Evolutionary conservation across 1,140 invertebrate genomes (phyloP).

Genomic region (Argopecten irradians): DNA sequence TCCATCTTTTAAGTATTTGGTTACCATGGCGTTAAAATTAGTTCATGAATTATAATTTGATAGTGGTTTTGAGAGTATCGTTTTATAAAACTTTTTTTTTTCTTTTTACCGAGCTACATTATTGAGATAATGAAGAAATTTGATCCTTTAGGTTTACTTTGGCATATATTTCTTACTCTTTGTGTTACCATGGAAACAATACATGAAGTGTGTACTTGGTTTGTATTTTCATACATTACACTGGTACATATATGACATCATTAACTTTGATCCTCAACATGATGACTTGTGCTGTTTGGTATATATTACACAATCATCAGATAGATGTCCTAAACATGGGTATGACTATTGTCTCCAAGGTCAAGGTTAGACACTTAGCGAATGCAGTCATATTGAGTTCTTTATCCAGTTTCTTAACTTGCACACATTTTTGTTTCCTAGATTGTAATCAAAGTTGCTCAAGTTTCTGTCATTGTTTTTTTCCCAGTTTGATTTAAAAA

Average conservation of each 20-base stretch:
- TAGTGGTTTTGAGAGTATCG: background rate
- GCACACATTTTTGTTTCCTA: background rate
- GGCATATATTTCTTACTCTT: background rate
- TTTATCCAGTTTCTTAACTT: background rate
- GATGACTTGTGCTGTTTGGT: background rate
- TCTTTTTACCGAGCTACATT: background rate
- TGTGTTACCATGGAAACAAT: background rate
- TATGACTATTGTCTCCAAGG: background rate
- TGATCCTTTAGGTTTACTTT: background rate
- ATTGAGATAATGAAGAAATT: background rate
- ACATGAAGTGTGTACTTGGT: background rate
- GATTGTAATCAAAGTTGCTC: slow-evolving; percentile 9
- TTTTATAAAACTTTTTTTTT: background rate
- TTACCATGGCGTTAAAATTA: background rate
- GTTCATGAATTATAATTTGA: background rate
- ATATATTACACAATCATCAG: background rate
- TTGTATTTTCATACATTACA: background rate
- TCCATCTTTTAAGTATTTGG: background rate
- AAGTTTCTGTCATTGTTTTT: background rate
- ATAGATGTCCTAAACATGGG: background rate
- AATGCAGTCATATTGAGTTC: background rate
- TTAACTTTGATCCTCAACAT: background rate
- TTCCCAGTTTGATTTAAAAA: background rate
- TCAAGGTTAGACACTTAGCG: background rate
- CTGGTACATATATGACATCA: background rate